These are phyloP conservation scores for Hephaestus fuliginosus DNA, from an alignment of 2,797 vertebrate species.

Conservation along the genomic window DNA sequence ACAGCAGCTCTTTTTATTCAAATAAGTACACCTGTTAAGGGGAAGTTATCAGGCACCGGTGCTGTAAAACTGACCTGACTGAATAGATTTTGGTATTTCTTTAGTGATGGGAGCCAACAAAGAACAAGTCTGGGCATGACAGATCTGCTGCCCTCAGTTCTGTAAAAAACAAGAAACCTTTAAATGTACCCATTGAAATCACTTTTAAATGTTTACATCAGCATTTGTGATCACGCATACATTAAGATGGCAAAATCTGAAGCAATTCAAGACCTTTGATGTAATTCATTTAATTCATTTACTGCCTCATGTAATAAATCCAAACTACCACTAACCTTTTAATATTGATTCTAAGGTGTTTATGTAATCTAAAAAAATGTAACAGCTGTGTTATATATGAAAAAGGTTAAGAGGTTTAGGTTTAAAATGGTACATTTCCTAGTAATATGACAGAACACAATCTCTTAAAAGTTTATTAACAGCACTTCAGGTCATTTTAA, in stretches of 20 bases:
- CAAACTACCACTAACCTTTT: background rate
- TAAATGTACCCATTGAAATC: background rate
- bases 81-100: background rate
- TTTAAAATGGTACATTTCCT: too few relatives aligned
- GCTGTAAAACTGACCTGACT: background rate
- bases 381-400: background rate
- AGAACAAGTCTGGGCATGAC: background rate
- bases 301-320: background rate
- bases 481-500: too few relatives aligned
- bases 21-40: background rate
- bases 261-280: background rate
- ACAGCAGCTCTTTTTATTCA: background rate
- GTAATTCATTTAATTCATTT: background rate
- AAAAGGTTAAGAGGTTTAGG: background rate
- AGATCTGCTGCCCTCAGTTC: background rate
- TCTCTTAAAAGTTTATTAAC: background rate
- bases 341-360: background rate
- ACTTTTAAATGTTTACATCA: background rate
- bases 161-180: background rate
- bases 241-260: background rate
- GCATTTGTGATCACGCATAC: background rate
- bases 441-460: background rate
- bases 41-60: background rate
- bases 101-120: background rate
- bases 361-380: background rate